phyloP scores from a whole-genome alignment of 2,888 invertebrate genomes.

The Lordiphosa fenestrarum region DNA sequence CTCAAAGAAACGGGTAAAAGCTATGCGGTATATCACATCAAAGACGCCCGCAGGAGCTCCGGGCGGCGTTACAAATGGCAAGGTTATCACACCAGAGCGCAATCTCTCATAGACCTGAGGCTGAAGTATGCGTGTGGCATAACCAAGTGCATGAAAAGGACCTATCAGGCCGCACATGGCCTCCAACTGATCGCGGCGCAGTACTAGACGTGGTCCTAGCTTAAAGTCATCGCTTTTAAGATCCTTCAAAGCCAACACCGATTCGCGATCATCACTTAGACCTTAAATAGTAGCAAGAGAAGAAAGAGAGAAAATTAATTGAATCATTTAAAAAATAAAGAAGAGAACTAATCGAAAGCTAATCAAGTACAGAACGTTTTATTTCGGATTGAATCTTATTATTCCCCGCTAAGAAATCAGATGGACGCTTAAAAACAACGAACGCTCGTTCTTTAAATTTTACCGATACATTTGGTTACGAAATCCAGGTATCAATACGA shows the following conservation, averaged over 20 bases:
- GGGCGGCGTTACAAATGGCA: constrained; percentile 64
- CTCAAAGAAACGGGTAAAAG: constrained; percentile 77
- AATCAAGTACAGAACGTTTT: no score
- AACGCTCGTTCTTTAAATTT: no score
- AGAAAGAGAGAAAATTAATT: not conserved
- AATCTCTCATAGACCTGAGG: constrained; percentile 61
- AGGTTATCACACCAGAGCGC: constrained; percentile 54
- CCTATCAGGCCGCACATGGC: constrained; percentile 71
- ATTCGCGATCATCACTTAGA: constrained; percentile 60
- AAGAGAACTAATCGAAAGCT: no score
- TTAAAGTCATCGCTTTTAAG: constrained; percentile 69
- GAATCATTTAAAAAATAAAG: no score
- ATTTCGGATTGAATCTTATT: no score
- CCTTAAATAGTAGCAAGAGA: constrained; percentile 32
- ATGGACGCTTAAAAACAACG: no score
- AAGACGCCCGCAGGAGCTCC: constrained; percentile 60
- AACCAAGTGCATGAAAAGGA: constrained; percentile 76
- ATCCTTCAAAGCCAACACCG: constrained; percentile 75
- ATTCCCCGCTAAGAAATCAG: no score
- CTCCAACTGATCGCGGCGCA: constrained; percentile 71
- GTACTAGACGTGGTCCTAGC: constrained; percentile 71
- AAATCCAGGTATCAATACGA: no score
- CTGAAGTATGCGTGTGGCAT: constrained; percentile 66
- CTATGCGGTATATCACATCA: constrained; percentile 65
- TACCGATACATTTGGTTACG: no score